Percentiles rank a stretch among this genome's conserved stretches.
These are phyloP conservation scores for Lasiurus cinereus DNA, from an alignment of 2,113 vertebrate genomes.

Conservation along the genomic window DNA sequence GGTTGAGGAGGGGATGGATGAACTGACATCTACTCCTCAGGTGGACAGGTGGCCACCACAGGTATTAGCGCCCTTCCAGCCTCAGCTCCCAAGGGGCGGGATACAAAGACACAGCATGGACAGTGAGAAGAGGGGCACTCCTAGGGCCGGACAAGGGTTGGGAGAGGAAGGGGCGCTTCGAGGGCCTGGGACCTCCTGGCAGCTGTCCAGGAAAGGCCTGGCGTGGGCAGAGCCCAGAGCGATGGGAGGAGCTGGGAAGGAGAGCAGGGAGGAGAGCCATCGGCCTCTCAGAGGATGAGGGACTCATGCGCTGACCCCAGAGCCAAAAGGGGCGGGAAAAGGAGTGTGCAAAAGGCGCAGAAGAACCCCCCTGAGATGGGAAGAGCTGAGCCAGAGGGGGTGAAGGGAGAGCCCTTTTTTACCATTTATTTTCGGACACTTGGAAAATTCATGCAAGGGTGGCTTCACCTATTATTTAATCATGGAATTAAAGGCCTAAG, in stretches of 20 bases:
- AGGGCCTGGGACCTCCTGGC: not conserved
- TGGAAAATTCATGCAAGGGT: not conserved
- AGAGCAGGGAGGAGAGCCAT: too few species aligned
- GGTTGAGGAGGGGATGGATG: not conserved
- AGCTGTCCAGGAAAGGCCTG: not conserved
- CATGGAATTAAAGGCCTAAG: not conserved
- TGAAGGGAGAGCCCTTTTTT: not conserved
- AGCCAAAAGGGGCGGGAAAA: not conserved
- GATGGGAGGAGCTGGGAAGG: not conserved
- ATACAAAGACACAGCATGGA: not conserved
- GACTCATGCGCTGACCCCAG: not conserved
- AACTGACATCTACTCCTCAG: not conserved
- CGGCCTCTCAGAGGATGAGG: not conserved
- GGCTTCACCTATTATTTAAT: not conserved
- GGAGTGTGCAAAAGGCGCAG: not conserved
- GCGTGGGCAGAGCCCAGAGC: not conserved
- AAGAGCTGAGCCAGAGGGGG: not conserved
- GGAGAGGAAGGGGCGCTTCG: not conserved
- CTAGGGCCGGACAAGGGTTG: too few species aligned
- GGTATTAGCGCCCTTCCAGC: not conserved
- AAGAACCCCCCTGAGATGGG: not conserved
- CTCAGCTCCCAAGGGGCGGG: not conserved
- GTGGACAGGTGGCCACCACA: rapidly evolving
- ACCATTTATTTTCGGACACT: not conserved
- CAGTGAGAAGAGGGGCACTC: not conserved